Conservation (phyloP, 2,888 invertebrate species). For the Drepanosiphum platanoidis region DNA sequence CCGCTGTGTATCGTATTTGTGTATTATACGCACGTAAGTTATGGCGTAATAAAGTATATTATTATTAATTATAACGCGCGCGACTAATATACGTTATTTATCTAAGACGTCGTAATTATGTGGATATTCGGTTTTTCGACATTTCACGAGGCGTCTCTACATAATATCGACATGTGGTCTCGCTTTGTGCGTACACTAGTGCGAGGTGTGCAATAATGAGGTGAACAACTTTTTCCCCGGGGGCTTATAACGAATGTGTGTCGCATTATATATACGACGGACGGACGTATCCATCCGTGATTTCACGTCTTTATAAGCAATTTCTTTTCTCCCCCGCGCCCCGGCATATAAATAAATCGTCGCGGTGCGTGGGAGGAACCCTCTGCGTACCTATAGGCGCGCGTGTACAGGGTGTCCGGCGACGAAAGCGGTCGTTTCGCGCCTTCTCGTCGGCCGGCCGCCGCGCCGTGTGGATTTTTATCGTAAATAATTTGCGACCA, state of each 20-base stretch:
- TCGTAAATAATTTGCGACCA: no score
- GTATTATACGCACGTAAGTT: no score
- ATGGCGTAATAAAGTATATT: no score
- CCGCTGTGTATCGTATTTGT: no score
- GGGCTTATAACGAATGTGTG: no score
- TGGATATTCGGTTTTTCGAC: not conserved
- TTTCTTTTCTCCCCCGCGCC: not conserved
- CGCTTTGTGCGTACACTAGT: not conserved
- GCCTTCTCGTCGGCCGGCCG: no score
- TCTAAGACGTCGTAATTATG: not conserved
- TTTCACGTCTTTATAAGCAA: not conserved
- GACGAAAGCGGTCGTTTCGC: no score
- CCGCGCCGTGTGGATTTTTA: no score
- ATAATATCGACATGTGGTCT: not conserved
- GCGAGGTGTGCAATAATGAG: not conserved
- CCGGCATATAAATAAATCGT: no score
- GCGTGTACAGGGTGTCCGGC: no score
- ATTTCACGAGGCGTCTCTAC: not conserved
- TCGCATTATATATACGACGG: not conserved
- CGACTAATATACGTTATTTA: no score
- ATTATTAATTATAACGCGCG: no score
- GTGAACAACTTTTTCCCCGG: not conserved
- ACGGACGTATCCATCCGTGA: not conserved
- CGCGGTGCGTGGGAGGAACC: not conserved
- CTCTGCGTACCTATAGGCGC: not conserved